phyloP scores from a whole-genome alignment of 2,797 vertebrate species.

The Thripadectes ignobilis region DNA sequence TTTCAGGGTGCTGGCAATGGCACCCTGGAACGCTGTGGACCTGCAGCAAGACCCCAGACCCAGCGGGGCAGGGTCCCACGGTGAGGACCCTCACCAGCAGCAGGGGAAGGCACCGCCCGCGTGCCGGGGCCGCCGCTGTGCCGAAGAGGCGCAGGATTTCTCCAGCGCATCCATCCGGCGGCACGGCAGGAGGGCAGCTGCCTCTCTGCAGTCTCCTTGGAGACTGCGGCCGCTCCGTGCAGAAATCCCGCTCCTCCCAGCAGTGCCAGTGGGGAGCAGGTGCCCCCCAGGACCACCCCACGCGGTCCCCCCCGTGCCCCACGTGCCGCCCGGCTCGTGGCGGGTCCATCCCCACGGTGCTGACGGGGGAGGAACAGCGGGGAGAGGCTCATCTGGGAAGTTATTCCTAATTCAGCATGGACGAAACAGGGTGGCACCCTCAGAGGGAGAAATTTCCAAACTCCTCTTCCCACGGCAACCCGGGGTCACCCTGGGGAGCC shows the following conservation, averaged over 20 bases:
- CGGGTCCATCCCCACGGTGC: not conserved
- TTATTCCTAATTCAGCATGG: fast-evolving
- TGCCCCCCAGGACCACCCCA: not conserved
- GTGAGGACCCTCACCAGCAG: fast-evolving
- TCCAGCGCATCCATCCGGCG: not conserved
- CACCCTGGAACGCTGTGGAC: too few relatives aligned
- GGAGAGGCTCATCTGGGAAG: not conserved
- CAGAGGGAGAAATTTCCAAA: not conserved
- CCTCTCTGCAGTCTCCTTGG: not conserved
- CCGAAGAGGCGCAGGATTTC: fast-evolving
- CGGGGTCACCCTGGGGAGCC: not conserved
- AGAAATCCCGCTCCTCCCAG: not conserved
- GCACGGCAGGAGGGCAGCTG: not conserved
- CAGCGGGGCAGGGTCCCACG: fast-evolving
- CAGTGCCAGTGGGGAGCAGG: not conserved
- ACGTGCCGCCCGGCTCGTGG: not conserved
- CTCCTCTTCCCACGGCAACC: not conserved
- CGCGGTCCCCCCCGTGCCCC: not conserved
- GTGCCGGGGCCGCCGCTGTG: fast-evolving
- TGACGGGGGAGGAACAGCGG: not conserved
- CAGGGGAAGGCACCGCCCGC: not conserved
- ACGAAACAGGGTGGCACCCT: not conserved
- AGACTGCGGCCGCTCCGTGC: not conserved
- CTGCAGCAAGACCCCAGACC: too few relatives aligned
- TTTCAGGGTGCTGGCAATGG: too few relatives aligned